A percentile compares a stretch with the other conserved stretches of the same genome.
Evolutionary conservation across 2,797 vertebrate genomes (phyloP).

Genomic region (Bucorvus abyssinicus): DNA sequence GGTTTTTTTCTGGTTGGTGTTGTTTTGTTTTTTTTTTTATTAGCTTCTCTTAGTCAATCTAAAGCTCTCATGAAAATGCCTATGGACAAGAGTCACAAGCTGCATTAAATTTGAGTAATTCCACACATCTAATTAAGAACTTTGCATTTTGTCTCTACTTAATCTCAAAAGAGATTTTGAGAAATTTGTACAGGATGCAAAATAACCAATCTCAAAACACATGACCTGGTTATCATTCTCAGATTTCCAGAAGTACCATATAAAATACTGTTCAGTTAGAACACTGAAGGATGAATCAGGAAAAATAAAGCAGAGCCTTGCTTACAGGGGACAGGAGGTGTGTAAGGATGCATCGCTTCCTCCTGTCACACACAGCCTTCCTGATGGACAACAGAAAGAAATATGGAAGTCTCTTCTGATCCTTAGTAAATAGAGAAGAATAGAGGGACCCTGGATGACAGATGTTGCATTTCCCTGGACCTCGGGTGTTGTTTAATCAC

Average conservation of each 20-base stretch:
- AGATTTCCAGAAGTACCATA: background rate
- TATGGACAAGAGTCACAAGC: background rate
- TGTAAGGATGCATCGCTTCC: background rate
- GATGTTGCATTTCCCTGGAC: background rate
- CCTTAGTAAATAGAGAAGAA: background rate
- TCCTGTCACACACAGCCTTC: background rate
- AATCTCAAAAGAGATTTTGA: background rate
- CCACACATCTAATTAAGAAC: background rate
- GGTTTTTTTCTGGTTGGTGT: background rate
- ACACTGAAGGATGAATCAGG: background rate
- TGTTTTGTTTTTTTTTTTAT: background rate
- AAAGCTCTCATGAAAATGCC: background rate
- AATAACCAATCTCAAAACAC: background rate
- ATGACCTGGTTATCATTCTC: background rate
- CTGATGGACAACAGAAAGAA: background rate
- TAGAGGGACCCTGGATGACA: background rate
- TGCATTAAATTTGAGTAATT: background rate
- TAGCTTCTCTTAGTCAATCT: background rate
- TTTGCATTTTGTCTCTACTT: background rate
- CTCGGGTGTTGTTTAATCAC: background rate
- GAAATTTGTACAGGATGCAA: background rate
- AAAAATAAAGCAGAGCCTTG: background rate
- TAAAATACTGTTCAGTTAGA: background rate
- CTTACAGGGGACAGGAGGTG: background rate
- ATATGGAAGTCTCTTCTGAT: background rate